Conservation (phyloP, 2,888 invertebrate species). For the Apantesis nais region DNA sequence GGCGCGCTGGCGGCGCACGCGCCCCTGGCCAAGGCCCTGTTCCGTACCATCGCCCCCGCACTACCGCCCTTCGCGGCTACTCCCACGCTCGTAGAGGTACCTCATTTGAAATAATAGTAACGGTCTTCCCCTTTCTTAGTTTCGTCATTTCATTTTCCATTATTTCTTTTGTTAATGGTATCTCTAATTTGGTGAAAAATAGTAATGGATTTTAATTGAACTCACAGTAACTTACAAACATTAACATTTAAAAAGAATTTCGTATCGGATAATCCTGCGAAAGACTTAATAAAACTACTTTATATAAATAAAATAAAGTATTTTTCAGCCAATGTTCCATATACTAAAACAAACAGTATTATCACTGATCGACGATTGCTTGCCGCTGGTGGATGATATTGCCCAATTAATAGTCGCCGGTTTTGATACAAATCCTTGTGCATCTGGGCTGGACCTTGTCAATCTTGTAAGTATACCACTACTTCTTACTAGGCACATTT, state of each 20-base stretch:
- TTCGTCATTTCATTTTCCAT: not conserved
- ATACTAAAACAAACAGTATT: slow-evolving; percentile 90
- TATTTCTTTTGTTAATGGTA: not conserved
- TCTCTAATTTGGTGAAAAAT: no score
- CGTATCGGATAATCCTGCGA: not conserved
- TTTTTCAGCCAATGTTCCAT: slow-evolving; percentile 88
- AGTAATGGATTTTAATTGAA: no score
- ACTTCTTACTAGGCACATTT: not conserved
- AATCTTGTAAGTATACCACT: slow-evolving; percentile 87
- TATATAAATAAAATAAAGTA: not conserved
- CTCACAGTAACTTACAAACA: no score
- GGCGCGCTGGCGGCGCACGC: slow-evolving; percentile 56
- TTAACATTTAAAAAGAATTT: not conserved
- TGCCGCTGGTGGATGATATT: slow-evolving; percentile 88
- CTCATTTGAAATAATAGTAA: not conserved
- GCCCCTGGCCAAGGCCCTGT: slow-evolving; percentile 60
- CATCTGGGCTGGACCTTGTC: slow-evolving; percentile 89
- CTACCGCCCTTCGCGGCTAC: slow-evolving; percentile 62
- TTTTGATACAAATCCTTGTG: slow-evolving; percentile 89
- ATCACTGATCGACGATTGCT: slow-evolving; percentile 89
- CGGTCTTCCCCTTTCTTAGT: not conserved
- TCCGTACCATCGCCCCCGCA: slow-evolving; percentile 63
- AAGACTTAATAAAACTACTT: not conserved
- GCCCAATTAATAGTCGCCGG: slow-evolving; percentile 88
- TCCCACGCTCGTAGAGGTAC: slow-evolving; percentile 63